Base-by-base conservation (phyloP, 2,888 invertebrate species). In the Cremastobaeus sp. region DNA sequence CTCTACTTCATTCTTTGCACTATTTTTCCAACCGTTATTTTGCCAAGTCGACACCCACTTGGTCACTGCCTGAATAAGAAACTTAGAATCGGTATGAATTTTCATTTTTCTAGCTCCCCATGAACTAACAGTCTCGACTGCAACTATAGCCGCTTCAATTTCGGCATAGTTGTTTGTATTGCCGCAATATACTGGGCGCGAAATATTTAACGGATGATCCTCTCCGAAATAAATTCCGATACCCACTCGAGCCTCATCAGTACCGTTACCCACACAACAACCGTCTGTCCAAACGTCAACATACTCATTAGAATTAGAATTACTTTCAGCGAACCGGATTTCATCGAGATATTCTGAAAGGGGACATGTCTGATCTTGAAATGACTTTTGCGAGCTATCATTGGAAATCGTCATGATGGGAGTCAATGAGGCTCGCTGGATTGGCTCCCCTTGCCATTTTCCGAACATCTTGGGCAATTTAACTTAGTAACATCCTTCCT, bases 1-100 rank as follows among this genome's bases (percentile, higher is more conserved):
- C 14, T 57, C 43, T 0, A 43, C 9, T 20, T 21, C 32, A 2
- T 21, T 8, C n/a, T 18, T 34, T 0, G 32, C 5, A 9, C 3
- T 35, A n/a, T 43, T 43, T 15, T 41, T 54, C 55, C 55, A 57
- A 2, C 21, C 21, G 15, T 57, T 43, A n/a, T 5, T n/a, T 15
- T 14, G 0, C 55, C 55, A 57, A 4, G 8, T 14, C 11, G 34
- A 20, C 1, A 43, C 21, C 55, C 55, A 57, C 1, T 30, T 34
- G 0, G 20, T 57, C 12, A 57, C 30, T 9, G 55, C 4, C 3
- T 57, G 15, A 1, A 57, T 57, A 3, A 57, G 15, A 28, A 43
- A 57, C 5, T 32, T 9, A 0, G 55, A 57, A 34, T 57, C 55
- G n/a, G 55, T 43, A 32, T 43, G 28, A 11, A 52, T 52, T 11